Evolutionary conservation across 2,888 invertebrate genomes (phyloP).

Genomic region (Phyllotreta striolata): DNA sequence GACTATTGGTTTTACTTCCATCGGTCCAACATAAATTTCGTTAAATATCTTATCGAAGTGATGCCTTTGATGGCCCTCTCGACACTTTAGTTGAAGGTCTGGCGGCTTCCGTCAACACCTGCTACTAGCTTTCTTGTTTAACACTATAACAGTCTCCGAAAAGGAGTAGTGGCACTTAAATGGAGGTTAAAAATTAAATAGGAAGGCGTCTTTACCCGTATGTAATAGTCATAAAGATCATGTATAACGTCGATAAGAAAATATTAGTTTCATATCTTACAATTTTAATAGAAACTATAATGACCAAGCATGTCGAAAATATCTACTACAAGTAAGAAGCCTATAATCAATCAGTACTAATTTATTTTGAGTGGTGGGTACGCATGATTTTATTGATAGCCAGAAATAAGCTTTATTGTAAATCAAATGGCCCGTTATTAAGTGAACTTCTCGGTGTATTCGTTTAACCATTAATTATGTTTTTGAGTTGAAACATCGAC

Average conservation of each 20-base stretch:
- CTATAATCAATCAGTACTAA: background rate
- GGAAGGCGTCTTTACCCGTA: background rate
- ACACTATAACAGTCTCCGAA: too few species aligned
- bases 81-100: conserved; percentile 26
- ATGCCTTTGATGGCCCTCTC: conserved; percentile 12
- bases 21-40: conserved; percentile 19
- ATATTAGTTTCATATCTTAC: conserved; percentile 44
- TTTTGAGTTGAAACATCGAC: conserved; percentile 32
- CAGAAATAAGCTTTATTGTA: conserved; percentile 9
- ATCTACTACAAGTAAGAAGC: too few species aligned
- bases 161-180: background rate
- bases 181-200: background rate
- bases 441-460: conserved; percentile 26
- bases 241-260: conserved; percentile 33
- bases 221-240: background rate
- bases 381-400: conserved; percentile 8
- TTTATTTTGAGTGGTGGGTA: conserved; percentile 8
- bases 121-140: background rate
- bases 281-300: too few species aligned
- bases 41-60: conserved; percentile 22
- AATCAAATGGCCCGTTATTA: conserved; percentile 6
- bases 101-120: conserved; percentile 12
- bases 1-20: conserved; percentile 8
- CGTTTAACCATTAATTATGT: conserved; percentile 33
- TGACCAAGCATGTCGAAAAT: too few species aligned